These are phyloP conservation scores for Danaus melanippus DNA, from an alignment of 1,140 invertebrate species.

Conservation along the genomic window DNA sequence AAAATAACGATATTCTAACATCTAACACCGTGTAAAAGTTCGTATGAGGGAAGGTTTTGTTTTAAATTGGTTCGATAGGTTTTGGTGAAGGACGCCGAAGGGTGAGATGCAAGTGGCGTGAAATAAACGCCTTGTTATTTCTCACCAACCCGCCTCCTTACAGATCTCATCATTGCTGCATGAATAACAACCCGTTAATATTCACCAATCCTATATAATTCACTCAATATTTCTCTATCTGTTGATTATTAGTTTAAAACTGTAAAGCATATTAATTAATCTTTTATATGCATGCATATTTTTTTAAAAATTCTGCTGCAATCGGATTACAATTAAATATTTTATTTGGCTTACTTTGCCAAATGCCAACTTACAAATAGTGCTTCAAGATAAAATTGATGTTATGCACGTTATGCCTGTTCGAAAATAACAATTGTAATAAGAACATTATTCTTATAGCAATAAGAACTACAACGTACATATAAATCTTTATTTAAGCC, in stretches of 20 bases:
- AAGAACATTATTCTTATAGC: no score
- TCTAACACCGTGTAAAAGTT: slow-evolving; percentile 2
- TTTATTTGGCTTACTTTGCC: no score
- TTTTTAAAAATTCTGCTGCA: slow-evolving; percentile 4
- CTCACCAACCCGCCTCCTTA: slow-evolving; percentile 7
- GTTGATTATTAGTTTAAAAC: neutral
- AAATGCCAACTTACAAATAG: no score
- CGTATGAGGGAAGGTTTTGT: slow-evolving; percentile 1
- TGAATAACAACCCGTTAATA: slow-evolving; percentile 10
- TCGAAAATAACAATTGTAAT: no score
- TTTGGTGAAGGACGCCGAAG: slow-evolving; percentile 7
- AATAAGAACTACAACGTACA: no score
- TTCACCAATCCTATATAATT: neutral
- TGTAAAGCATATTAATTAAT: neutral
- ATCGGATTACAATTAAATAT: neutral
- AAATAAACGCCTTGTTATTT: slow-evolving; percentile 29
- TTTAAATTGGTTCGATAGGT: slow-evolving; percentile 11
- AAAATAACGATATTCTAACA: neutral
- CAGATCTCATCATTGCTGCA: slow-evolving; percentile 16
- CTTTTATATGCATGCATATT: no score
- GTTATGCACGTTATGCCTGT: no score
- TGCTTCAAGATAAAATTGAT: no score
- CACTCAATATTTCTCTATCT: neutral
- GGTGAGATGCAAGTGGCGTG: slow-evolving; percentile 31
- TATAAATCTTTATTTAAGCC: no score